Conservation (phyloP, 2,888 invertebrate species). For the Melolontha melolontha region DNA sequence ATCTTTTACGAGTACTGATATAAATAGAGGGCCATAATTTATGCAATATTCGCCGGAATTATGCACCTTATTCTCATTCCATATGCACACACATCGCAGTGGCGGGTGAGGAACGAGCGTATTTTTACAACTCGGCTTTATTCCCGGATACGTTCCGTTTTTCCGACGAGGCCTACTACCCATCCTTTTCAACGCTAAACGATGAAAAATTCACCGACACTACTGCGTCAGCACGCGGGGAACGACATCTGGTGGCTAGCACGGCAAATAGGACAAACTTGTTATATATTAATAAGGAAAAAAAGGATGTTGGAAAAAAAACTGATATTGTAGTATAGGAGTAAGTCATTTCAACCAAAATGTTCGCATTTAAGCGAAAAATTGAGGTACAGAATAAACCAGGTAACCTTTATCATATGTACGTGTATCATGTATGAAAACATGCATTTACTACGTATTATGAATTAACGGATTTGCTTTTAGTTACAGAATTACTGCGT, state of each 20-base stretch:
- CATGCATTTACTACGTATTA: no score
- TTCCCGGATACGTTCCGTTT: no score
- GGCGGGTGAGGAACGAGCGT: neutral
- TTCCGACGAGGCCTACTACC: neutral
- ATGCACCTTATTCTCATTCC: neutral
- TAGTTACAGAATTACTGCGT: no score
- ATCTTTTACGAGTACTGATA: constrained; percentile 3
- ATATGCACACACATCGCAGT: neutral
- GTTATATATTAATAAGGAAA: no score
- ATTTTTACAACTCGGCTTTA: neutral
- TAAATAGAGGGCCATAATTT: constrained; percentile 7
- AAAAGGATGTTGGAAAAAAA: no score
- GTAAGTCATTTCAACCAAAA: no score
- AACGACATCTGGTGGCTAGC: neutral
- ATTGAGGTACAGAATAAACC: no score
- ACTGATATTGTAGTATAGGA: no score
- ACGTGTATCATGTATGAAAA: no score
- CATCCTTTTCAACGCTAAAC: neutral
- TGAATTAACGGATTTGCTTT: no score
- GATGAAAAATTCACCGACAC: constrained; percentile 14
- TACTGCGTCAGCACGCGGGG: constrained; percentile 1
- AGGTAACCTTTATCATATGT: no score
- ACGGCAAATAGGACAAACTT: neutral
- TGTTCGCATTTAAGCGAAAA: no score
- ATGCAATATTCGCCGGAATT: constrained; percentile 4